A percentile compares a stretch with the other conserved stretches of the same genome.
These are phyloP conservation scores for Acronicta alni DNA, from an alignment of 2,888 invertebrate genomes.

Conservation along the genomic window DNA sequence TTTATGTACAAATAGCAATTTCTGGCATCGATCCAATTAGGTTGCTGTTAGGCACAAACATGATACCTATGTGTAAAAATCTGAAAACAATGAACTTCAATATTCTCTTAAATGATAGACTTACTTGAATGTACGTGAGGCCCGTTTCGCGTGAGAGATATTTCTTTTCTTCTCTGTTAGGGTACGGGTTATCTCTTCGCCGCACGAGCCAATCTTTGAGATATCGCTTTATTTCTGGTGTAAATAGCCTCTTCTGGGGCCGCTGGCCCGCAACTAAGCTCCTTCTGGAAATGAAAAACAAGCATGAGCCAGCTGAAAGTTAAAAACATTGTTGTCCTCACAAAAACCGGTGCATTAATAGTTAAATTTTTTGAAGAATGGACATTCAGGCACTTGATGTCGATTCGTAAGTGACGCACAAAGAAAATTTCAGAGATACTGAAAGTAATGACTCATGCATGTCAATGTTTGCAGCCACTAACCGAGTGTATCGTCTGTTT, in stretches of 20 bases:
- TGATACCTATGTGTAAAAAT: constrained; percentile 67
- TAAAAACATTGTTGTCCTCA: constrained; percentile 20
- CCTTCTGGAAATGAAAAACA: constrained; percentile 79
- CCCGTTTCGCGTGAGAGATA: constrained; percentile 92
- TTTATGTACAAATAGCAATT: constrained; percentile 87
- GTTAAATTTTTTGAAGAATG: constrained; percentile 58
- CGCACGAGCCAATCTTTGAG: constrained; percentile 94
- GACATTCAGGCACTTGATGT: constrained; percentile 56
- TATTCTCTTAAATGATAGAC: constrained; percentile 44
- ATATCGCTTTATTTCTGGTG: constrained; percentile 94
- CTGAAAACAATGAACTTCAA: constrained; percentile 48
- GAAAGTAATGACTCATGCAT: constrained; percentile 81
- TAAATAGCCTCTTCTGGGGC: constrained; percentile 92
- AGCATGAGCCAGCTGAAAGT: constrained; percentile 11
- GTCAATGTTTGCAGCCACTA: constrained; percentile 69
- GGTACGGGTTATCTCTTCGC: constrained; percentile 93
- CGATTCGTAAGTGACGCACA: constrained; percentile 77
- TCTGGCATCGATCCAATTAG: constrained; percentile 85
- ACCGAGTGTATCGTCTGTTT: constrained; percentile 93
- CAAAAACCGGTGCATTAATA: constrained; percentile 14
- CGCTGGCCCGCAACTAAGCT: constrained; percentile 90
- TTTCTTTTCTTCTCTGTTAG: constrained; percentile 94
- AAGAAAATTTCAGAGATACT: constrained; percentile 79
- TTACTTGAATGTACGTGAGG: constrained; percentile 93
- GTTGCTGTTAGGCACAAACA: constrained; percentile 82